phyloP scores from a whole-genome alignment of 2,888 invertebrate species.

The Agrotis exclamationis region DNA sequence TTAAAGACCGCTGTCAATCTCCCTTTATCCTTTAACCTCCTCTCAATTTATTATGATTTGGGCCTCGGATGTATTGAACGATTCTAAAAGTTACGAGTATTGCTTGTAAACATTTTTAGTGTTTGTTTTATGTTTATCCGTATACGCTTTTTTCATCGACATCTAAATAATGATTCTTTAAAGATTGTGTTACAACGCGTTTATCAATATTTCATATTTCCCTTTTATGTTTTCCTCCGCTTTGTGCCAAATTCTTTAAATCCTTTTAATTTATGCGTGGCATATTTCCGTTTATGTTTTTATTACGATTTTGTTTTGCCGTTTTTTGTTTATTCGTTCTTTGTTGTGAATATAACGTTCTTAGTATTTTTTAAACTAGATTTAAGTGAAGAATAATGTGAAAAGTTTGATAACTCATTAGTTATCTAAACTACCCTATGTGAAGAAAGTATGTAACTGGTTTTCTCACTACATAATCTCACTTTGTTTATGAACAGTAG shows the following conservation, averaged over 20 bases:
- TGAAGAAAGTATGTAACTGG: neutral
- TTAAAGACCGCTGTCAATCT: conserved; percentile 85
- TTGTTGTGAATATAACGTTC: conserved; percentile 26
- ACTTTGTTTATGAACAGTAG: too few species aligned
- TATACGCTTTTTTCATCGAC: conserved; percentile 58
- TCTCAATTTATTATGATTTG: conserved; percentile 85
- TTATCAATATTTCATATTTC: conserved; percentile 51
- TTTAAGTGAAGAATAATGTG: conserved; percentile 1
- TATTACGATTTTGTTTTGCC: conserved; percentile 34
- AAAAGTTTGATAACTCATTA: neutral
- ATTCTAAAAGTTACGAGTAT: conserved; percentile 63
- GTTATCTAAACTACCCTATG: neutral
- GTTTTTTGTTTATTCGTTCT: conserved; percentile 17
- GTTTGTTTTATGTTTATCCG: conserved; percentile 71
- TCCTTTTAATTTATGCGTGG: conserved; percentile 50
- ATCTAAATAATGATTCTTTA: conserved; percentile 58
- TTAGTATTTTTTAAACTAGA: conserved; percentile 3
- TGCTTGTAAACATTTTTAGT: conserved; percentile 71
- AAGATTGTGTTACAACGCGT: conserved; percentile 55
- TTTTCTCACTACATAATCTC: neutral
- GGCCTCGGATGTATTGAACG: conserved; percentile 65
- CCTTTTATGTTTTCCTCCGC: conserved; percentile 46
- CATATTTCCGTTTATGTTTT: conserved; percentile 50
- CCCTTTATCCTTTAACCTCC: conserved; percentile 81
- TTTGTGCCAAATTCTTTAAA: conserved; percentile 53